A percentile compares a stretch with the other conserved stretches of the same genome.
phyloP scores from a whole-genome alignment of 1,140 invertebrate genomes.

The Drosophila equinoxialis region DNA sequence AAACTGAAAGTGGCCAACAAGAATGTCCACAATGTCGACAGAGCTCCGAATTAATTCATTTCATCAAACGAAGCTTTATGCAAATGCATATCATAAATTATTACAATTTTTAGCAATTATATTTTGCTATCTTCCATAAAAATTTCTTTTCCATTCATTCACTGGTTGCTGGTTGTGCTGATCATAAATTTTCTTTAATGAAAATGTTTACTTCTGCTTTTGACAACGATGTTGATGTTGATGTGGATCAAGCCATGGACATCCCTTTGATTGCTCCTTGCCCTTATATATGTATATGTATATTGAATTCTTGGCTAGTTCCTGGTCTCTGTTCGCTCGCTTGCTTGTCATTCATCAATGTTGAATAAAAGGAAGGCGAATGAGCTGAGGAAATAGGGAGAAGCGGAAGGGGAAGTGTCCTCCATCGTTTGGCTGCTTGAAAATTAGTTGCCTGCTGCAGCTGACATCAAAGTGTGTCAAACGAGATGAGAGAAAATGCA shows the following conservation, averaged over 20 bases:
- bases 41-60: not conserved
- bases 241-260: slow-evolving; percentile 10
- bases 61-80: not conserved
- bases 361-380: not conserved
- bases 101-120: no score
- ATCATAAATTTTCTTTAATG: slow-evolving; percentile 20
- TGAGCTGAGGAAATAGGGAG: not conserved
- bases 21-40: not conserved
- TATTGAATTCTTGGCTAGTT: slow-evolving; percentile 23
- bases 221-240: slow-evolving; percentile 16
- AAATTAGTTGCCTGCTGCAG: slow-evolving; percentile 70
- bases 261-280: slow-evolving; percentile 21
- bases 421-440: slow-evolving; percentile 28
- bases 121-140: not conserved
- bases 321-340: slow-evolving; percentile 12
- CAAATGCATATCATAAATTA: no score
- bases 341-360: slow-evolving; percentile 64
- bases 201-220: slow-evolving; percentile 20
- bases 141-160: not conserved
- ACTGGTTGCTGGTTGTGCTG: not conserved
- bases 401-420: slow-evolving; percentile 10
- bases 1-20: slow-evolving; percentile 59
- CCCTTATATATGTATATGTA: not conserved
- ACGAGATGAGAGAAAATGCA: slow-evolving; percentile 47
- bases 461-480: slow-evolving; percentile 77